Evolutionary conservation across 2,113 vertebrate genomes (phyloP).

Genomic region (Bujurquina vittata): DNA sequence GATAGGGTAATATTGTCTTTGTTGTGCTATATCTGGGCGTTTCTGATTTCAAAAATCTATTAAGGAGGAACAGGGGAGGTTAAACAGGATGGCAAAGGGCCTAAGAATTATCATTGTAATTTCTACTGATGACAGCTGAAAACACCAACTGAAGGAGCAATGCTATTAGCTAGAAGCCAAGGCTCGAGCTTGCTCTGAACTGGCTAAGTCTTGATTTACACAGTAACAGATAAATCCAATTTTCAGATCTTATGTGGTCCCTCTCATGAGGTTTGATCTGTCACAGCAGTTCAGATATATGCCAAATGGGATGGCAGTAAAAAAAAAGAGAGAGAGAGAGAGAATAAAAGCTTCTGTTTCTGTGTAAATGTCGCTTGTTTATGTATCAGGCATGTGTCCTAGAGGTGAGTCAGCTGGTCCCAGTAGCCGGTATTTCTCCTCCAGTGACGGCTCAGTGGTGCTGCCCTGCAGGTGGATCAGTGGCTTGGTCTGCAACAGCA

Average conservation of each 20-base stretch:
- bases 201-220: slow-evolving; percentile 44
- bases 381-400: slow-evolving; percentile 74
- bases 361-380: slow-evolving; percentile 54
- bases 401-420: slow-evolving; percentile 76
- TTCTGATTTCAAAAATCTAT: slow-evolving; percentile 40
- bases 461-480: slow-evolving; percentile 83
- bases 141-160: slow-evolving; percentile 34
- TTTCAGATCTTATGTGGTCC: slow-evolving; percentile 21
- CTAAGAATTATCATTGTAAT: slow-evolving; percentile 20
- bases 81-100: slow-evolving; percentile 49
- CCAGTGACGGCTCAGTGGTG: slow-evolving; percentile 60
- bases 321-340: slow-evolving; percentile 15
- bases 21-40: slow-evolving; percentile 71
- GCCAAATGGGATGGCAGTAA: slow-evolving; percentile 49
- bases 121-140: slow-evolving; percentile 35
- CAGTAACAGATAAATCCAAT: slow-evolving; percentile 38
- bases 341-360: slow-evolving; percentile 38
- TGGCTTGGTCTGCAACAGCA: slow-evolving; percentile 84
- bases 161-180: slow-evolving; percentile 56
- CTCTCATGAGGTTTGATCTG: slow-evolving; percentile 30
- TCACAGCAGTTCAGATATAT: slow-evolving; percentile 33
- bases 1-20: slow-evolving; percentile 45
- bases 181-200: slow-evolving; percentile 42
- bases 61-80: slow-evolving; percentile 26
- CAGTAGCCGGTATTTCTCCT: slow-evolving; percentile 83